Evolutionary conservation across 1,140 invertebrate species (phyloP).

Genomic region (Drosophila paulistorum): DNA sequence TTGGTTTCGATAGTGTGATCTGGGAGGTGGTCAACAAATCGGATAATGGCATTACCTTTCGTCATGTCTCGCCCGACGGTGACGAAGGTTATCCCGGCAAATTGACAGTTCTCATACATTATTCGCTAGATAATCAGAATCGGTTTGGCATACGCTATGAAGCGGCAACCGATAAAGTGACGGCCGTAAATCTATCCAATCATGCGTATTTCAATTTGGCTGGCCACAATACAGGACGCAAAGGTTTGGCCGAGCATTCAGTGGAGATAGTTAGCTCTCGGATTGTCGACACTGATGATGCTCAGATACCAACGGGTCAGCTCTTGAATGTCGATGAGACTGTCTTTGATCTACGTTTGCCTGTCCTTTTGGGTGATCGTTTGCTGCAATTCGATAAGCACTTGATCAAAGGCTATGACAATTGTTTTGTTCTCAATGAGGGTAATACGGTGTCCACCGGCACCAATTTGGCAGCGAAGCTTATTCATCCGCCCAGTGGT

Average conservation of each 20-base stretch:
- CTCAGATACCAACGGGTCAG: constrained; percentile 91
- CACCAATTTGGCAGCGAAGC: constrained; percentile 78
- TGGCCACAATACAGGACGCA: constrained; percentile 87
- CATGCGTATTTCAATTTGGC: constrained; percentile 97
- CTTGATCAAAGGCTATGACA: constrained; percentile 87
- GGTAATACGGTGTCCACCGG: constrained; percentile 1
- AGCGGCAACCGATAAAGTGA: constrained; percentile 89
- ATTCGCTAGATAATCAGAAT: constrained; percentile 89
- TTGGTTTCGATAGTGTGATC: constrained; percentile 93
- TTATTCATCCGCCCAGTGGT: constrained; percentile 88
- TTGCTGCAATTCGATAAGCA: constrained; percentile 78
- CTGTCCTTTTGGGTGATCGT: constrained; percentile 84
- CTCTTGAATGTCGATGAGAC: constrained; percentile 87
- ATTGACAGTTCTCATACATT: constrained; percentile 87
- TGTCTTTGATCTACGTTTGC: constrained; percentile 88
- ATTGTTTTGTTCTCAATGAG: constrained; percentile 88
- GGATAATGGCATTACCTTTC: constrained; percentile 86
- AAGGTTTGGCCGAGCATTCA: constrained; percentile 89
- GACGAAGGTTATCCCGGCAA: constrained; percentile 94
- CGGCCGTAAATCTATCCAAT: constrained; percentile 95
- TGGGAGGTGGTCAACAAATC: constrained; percentile 84
- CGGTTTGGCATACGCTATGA: constrained; percentile 89
- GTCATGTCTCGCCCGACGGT: constrained; percentile 89
- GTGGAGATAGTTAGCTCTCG: constrained; percentile 89
- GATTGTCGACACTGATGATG: constrained; percentile 89